A percentile compares a stretch with the other conserved stretches of the same genome.
Evolutionary conservation across 35 echinoderm and acorn worm species (phyloP).

Genomic region (Hemicentrotus pulcherrimus): DNA sequence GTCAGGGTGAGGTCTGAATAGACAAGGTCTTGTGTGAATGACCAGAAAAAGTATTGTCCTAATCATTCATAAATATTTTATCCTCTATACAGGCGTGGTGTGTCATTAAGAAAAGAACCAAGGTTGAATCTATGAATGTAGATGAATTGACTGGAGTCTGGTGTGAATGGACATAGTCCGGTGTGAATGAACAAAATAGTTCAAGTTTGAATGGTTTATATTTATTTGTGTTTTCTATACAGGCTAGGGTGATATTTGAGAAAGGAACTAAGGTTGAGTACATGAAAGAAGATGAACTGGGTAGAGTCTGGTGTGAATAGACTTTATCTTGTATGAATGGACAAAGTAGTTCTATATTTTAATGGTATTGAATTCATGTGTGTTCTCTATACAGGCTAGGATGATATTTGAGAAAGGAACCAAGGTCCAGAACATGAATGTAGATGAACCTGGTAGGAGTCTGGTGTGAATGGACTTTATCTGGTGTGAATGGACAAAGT

Average conservation of each 20-base stretch:
- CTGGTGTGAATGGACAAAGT: too few relatives aligned
- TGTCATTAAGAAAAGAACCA: slow-evolving; percentile 94
- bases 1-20: too few relatives aligned
- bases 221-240: slow-evolving; percentile 36
- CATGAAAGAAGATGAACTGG: slow-evolving; percentile 89
- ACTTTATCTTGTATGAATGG: neutral
- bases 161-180: neutral
- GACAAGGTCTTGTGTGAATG: neutral
- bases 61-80: neutral
- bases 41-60: too few relatives aligned
- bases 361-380: neutral
- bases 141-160: slow-evolving; percentile 64
- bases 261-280: slow-evolving; percentile 81
- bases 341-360: too few relatives aligned
- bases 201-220: neutral
- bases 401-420: slow-evolving; percentile 98
- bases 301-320: neutral
- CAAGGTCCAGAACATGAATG: slow-evolving; percentile 75
- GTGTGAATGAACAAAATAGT: too few relatives aligned
- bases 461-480: neutral
- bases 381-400: slow-evolving; percentile 69
- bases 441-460: slow-evolving; percentile 66
- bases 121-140: slow-evolving; percentile 64
- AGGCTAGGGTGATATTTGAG: slow-evolving; percentile 98
- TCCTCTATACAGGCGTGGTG: slow-evolving; percentile 76